A percentile compares a stretch with the other conserved stretches of the same genome.
These are phyloP conservation scores for Macrostomum lignano DNA, from an alignment of 1,140 invertebrate species.

Conservation along the genomic window DNA sequence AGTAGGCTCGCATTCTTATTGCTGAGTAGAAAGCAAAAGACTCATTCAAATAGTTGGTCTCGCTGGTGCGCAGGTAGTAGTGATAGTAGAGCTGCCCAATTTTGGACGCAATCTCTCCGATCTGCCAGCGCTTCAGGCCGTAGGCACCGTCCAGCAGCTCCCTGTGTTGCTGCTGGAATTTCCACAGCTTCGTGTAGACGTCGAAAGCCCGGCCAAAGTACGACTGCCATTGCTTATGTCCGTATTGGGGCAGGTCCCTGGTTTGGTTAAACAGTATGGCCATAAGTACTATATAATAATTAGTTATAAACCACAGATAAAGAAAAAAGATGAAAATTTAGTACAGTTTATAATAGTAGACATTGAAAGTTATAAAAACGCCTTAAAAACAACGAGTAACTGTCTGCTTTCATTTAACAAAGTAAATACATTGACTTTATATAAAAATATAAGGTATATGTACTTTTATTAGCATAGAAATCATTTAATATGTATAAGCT, in stretches of 20 bases:
- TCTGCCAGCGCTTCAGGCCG: slow-evolving; percentile 83
- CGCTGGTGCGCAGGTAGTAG: slow-evolving; percentile 77
- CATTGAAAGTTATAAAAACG: no score
- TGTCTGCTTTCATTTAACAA: no score
- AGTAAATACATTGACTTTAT: no score
- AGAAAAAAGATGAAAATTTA: no score
- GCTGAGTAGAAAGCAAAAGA: slow-evolving; percentile 82
- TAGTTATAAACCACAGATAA: no score
- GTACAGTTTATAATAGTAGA: no score
- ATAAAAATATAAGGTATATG: no score
- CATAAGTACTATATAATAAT: no score
- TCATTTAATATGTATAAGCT: no score
- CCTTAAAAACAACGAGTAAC: no score
- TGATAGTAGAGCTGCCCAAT: slow-evolving; percentile 95
- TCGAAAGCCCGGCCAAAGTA: slow-evolving; percentile 90
- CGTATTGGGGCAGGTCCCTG: slow-evolving; percentile 81
- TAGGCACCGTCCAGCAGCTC: slow-evolving; percentile 65
- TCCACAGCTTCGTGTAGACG: slow-evolving; percentile 90
- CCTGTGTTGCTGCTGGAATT: slow-evolving; percentile 85
- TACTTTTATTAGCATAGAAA: no score
- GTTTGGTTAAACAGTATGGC: no score
- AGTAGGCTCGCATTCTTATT: slow-evolving; percentile 67
- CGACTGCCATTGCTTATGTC: slow-evolving; percentile 85
- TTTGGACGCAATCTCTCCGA: slow-evolving; percentile 89
- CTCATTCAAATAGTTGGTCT: slow-evolving; percentile 78